Conservation (phyloP, 2,113 vertebrate species). For the Macroglossus sobrinus region DNA sequence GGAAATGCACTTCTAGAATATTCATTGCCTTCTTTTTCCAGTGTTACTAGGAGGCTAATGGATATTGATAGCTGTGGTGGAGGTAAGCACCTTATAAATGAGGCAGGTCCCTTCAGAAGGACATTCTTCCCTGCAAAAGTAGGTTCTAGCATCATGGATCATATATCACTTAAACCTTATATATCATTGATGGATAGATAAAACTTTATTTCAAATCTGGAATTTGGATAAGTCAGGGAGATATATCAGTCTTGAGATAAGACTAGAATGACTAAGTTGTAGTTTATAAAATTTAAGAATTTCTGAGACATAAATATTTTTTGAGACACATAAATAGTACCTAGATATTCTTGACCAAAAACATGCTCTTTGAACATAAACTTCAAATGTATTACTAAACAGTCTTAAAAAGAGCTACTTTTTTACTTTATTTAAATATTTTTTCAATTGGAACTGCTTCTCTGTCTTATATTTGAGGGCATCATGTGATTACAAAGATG, state of each 20-base stretch:
- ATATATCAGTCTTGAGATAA: not conserved
- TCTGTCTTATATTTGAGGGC: not conserved
- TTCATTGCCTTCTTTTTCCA: not conserved
- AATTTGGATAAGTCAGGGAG: not conserved
- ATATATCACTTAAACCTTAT: constrained; percentile 9
- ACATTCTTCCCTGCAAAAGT: not conserved
- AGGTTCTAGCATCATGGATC: not conserved
- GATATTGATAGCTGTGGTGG: not conserved
- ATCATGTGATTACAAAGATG: not conserved
- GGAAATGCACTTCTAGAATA: not conserved
- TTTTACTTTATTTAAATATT: not conserved
- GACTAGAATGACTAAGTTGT: not conserved
- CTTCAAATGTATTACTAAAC: not conserved
- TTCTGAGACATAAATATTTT: no score
- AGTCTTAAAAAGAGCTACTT: not conserved
- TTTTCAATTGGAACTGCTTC: constrained; percentile 7
- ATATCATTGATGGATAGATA: not conserved
- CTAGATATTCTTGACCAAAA: constrained; percentile 19
- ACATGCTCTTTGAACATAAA: not conserved
- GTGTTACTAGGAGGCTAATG: not conserved
- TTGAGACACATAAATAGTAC: not conserved
- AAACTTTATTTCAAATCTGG: constrained; percentile 36
- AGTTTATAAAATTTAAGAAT: constrained; percentile 32
- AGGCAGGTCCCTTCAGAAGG: not conserved
- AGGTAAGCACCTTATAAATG: not conserved